Conservation (phyloP, 2,888 invertebrate genomes). For the Lymantria dispar region DNA sequence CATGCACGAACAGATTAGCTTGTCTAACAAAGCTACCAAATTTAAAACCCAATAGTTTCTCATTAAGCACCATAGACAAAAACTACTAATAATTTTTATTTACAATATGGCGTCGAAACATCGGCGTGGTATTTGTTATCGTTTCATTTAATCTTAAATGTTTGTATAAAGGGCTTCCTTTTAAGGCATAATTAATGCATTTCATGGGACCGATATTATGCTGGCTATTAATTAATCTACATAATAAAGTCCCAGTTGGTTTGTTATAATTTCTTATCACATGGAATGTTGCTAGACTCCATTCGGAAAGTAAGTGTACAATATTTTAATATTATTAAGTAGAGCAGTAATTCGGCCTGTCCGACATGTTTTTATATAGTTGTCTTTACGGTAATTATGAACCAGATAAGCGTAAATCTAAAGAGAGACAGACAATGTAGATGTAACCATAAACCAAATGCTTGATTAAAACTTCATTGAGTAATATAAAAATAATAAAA, state of each 20-base stretch:
- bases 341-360: too few relatives aligned
- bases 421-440: too few relatives aligned
- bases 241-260: slow-evolving; percentile 3
- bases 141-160: slow-evolving; percentile 16
- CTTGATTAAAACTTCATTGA: too few relatives aligned
- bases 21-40: neutral
- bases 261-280: neutral
- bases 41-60: neutral
- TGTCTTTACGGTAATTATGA: too few relatives aligned
- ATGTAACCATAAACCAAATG: too few relatives aligned
- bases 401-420: too few relatives aligned
- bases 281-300: neutral
- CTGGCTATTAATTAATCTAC: slow-evolving; percentile 4
- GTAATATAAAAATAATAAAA: too few relatives aligned
- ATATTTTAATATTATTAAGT: too few relatives aligned
- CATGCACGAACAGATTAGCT: too few relatives aligned
- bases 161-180: slow-evolving; percentile 19
- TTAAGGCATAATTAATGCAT: slow-evolving; percentile 18
- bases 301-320: neutral
- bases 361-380: too few relatives aligned
- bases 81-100: neutral
- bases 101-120: neutral
- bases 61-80: neutral
- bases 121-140: slow-evolving; percentile 21
- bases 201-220: slow-evolving; percentile 7